These are phyloP conservation scores for Tetramorium parvispinum DNA, from an alignment of 1,140 invertebrate species.

Conservation along the genomic window DNA sequence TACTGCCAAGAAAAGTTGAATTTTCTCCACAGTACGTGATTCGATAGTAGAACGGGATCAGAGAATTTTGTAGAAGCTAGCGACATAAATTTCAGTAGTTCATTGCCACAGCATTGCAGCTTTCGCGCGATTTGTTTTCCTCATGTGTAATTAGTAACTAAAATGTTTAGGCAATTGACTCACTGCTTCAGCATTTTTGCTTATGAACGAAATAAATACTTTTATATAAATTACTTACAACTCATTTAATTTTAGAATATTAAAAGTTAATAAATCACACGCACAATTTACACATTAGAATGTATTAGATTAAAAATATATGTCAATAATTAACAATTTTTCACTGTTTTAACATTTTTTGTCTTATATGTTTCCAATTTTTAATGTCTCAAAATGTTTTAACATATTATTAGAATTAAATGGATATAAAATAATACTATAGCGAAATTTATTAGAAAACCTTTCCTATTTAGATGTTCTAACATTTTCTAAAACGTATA, in stretches of 20 bases:
- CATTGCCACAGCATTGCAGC: conserved; percentile 15
- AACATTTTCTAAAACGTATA: conserved; percentile 3
- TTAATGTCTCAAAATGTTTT: neutral
- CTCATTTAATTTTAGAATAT: neutral
- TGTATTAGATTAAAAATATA: neutral
- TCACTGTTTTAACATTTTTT: neutral
- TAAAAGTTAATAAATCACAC: neutral
- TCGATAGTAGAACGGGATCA: conserved; percentile 12
- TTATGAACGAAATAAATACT: neutral
- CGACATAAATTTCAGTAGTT: conserved; percentile 28
- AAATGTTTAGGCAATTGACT: conserved; percentile 2
- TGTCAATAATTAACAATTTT: neutral
- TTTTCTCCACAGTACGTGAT: conserved; percentile 40
- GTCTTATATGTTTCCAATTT: neutral
- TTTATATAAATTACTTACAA: neutral
- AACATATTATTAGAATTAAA: conserved; percentile 19
- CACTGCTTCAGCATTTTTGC: neutral
- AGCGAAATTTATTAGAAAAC: conserved; percentile 24
- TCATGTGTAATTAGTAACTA: conserved; percentile 27
- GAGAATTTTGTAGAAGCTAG: neutral
- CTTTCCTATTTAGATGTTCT: conserved; percentile 8
- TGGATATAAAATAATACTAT: neutral
- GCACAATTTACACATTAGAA: neutral
- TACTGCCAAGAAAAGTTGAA: conserved; percentile 33
- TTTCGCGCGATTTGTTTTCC: conserved; percentile 46